Evolutionary conservation across 2,113 vertebrate species (phyloP).

Genomic region (Vidua chalybeata): DNA sequence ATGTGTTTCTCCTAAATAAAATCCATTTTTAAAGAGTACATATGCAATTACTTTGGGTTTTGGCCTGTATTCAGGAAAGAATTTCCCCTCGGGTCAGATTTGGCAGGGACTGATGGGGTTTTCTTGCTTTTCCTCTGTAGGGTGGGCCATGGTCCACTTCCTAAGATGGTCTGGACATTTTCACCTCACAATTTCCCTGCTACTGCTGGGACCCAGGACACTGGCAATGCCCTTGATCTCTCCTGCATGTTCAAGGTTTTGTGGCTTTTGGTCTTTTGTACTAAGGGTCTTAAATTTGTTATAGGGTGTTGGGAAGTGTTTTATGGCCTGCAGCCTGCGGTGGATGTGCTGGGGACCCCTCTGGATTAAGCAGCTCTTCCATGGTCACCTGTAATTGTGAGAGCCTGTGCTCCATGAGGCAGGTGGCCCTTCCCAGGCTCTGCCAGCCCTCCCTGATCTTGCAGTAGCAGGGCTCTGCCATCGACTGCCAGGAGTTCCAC

Average conservation of each 20-base stretch:
- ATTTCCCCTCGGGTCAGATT: slow-evolving; percentile 64
- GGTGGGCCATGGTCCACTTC: slow-evolving; percentile 66
- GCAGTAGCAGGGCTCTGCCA: background rate
- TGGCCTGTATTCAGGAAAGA: slow-evolving; percentile 59
- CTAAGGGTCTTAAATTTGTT: slow-evolving; percentile 66
- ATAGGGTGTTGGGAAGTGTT: slow-evolving; percentile 68
- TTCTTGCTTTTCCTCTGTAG: slow-evolving; percentile 58
- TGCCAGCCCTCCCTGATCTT: background rate
- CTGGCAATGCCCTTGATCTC: slow-evolving; percentile 69
- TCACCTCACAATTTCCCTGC: slow-evolving; percentile 66
- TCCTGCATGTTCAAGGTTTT: background rate
- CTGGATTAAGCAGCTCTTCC: slow-evolving; percentile 16
- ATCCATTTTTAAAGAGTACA: slow-evolving; percentile 69
- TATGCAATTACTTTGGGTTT: slow-evolving; percentile 66
- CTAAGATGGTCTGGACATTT: slow-evolving; percentile 68
- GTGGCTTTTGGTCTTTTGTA: slow-evolving; percentile 65
- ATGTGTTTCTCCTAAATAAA: slow-evolving; percentile 70
- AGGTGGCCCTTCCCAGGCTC: background rate
- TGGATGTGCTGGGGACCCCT: slow-evolving; percentile 46
- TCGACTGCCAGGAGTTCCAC: background rate
- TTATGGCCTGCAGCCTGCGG: slow-evolving; percentile 34
- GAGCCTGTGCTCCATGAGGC: background rate
- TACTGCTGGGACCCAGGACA: slow-evolving; percentile 54
- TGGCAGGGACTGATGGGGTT: slow-evolving; percentile 61
- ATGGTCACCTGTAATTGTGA: slow-evolving; percentile 39